Base-by-base conservation (phyloP, 1,140 invertebrate species). In the Choristoneura fumiferana region DNA sequence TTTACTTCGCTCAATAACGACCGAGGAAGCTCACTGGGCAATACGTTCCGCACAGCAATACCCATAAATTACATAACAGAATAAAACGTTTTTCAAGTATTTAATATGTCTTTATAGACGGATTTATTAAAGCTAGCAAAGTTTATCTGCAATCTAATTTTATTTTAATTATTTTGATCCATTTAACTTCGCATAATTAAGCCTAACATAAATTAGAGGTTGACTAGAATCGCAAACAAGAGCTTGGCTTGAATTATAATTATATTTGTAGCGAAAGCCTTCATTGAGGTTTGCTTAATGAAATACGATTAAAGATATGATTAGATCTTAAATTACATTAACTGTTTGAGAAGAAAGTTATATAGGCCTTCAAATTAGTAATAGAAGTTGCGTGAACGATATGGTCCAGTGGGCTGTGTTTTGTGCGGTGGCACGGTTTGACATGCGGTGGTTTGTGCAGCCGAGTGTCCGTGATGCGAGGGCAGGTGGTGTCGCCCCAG, bases 401-500 rank as follows among this genome's bases (percentile, higher is more conserved):
- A 22, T 29, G 4, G 6, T 29, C 43, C 10, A 17, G 40, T 17
- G 40, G 37, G n/a, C n/a, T 29, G 60, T 71, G 71, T 63, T 63
- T 29, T 62, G 37, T 55, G 36, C 40, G 49, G 43, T 59, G 72
- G 53, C 72, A 35, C 55, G 54, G 54, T 67, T 60, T 83, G 73
- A 83, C 73, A 65, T 70, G 61, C 67, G 64, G 53, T 76, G 74
- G 60, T 84, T 71, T 87, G 82, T 90, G 82, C 92, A 99, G 98
- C 91, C 97, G 98, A 86, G 98, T 98, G 71, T 98, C 98, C 71
- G 98, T 99, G 74, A 98, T 99, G 92, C 93, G 98, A 77, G 98
- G 98, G 62, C 95, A 97, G 90, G 97, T 99, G 62, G 93, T 98
- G 57, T 96, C 97, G 43, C 93, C 94, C 57, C 96, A 98, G 90